Evolutionary conservation across 2,888 invertebrate genomes (phyloP).

Genomic region (Cephus runcator): DNA sequence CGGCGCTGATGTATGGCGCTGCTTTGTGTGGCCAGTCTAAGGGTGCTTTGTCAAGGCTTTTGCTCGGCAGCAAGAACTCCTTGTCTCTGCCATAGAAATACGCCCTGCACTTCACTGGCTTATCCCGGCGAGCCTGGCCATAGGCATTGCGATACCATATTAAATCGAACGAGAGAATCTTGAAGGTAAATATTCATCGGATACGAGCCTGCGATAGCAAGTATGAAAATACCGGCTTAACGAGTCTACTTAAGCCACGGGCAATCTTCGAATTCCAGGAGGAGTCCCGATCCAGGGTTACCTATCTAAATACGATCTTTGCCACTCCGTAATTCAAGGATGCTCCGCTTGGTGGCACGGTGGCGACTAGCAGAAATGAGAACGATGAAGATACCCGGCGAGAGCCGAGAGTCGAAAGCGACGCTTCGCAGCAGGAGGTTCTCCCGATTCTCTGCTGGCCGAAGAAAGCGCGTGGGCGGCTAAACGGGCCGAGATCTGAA

Average conservation of each 20-base stretch:
- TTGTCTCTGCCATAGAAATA: background rate
- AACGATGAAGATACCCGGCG: conserved; percentile 27
- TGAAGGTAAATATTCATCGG: background rate
- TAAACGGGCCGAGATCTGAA: background rate
- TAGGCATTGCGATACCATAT: background rate
- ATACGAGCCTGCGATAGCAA: background rate
- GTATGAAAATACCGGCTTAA: background rate
- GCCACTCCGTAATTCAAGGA: background rate
- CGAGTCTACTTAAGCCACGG: background rate
- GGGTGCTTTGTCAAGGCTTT: conserved; percentile 30
- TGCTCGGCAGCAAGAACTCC: conserved; percentile 17
- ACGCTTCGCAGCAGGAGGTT: conserved; percentile 22
- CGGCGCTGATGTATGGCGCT: conserved; percentile 28
- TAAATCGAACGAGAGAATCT: background rate
- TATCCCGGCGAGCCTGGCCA: background rate
- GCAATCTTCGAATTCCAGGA: background rate
- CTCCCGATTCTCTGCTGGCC: conserved; percentile 3
- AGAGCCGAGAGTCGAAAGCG: conserved; percentile 19
- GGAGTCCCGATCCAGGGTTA: background rate
- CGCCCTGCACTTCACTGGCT: background rate
- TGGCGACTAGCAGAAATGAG: conserved; percentile 18
- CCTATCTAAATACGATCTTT: background rate
- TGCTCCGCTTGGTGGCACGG: background rate
- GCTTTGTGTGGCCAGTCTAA: conserved; percentile 30
- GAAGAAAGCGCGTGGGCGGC: conserved; percentile 5